These are phyloP conservation scores for Albula glossodonta DNA, from an alignment of 2,113 vertebrate genomes.

Conservation along the genomic window DNA sequence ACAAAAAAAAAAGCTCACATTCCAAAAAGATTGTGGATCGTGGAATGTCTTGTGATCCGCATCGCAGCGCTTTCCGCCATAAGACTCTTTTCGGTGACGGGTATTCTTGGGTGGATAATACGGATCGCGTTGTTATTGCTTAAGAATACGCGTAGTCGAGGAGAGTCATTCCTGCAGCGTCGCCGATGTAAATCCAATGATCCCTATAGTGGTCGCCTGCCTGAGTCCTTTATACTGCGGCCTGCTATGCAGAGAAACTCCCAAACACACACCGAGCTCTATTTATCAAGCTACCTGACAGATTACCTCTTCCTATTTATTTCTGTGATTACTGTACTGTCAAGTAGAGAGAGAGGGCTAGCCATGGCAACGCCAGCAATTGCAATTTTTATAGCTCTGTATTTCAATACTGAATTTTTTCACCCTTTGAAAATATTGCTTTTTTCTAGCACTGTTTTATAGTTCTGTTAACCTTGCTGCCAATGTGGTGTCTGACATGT, in stretches of 20 bases:
- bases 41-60: slow-evolving; percentile 35
- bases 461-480: slow-evolving; percentile 36
- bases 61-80: slow-evolving; percentile 47
- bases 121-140: slow-evolving; percentile 97
- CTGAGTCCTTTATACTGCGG: slow-evolving; percentile 21
- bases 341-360: not conserved
- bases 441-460: slow-evolving; percentile 3
- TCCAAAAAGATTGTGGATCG: slow-evolving; percentile 42
- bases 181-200: slow-evolving; percentile 43
- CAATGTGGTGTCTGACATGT: slow-evolving; percentile 20
- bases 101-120: slow-evolving; percentile 98
- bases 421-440: not conserved
- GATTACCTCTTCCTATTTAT: slow-evolving; percentile 33
- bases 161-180: slow-evolving; percentile 84
- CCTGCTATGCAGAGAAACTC: not conserved
- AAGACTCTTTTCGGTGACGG: slow-evolving; percentile 94
- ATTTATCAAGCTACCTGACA: slow-evolving; percentile 40
- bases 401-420: slow-evolving; percentile 20
- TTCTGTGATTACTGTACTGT: slow-evolving; percentile 36
- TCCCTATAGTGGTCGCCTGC: slow-evolving; percentile 28
- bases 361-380: slow-evolving; percentile 3
- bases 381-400: slow-evolving; percentile 30
- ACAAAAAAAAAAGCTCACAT: slow-evolving; percentile 41
- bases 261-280: slow-evolving; percentile 26
- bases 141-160: slow-evolving; percentile 98